A percentile compares a stretch with the other conserved stretches of the same genome.
Evolutionary conservation across 1,140 invertebrate genomes (phyloP).

Genomic region (Popillia japonica): DNA sequence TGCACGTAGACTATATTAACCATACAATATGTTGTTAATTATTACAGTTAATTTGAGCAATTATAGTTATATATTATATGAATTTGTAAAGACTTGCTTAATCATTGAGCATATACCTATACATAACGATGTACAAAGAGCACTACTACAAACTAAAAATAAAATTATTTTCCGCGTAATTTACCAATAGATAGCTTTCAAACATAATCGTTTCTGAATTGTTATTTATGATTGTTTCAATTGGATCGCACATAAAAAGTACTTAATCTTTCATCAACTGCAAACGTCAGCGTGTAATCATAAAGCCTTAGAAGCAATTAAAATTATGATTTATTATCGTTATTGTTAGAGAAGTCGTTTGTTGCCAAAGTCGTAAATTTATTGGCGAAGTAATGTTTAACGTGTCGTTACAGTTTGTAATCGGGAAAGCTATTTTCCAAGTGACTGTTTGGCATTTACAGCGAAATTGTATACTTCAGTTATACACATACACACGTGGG

Average conservation of each 20-base stretch:
- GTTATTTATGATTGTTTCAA: not conserved
- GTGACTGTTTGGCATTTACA: not conserved
- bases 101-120: too few relatives aligned
- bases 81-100: too few relatives aligned
- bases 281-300: conserved; percentile 4
- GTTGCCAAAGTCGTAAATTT: conserved; percentile 12
- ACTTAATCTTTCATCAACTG: conserved; percentile 10
- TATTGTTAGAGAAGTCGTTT: not conserved
- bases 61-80: too few relatives aligned
- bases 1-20: too few relatives aligned
- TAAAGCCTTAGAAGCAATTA: conserved; percentile 1
- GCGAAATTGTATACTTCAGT: not conserved
- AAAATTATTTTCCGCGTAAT: not conserved
- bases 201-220: conserved; percentile 1
- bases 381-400: not conserved
- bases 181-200: not conserved
- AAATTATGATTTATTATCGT: conserved; percentile 5
- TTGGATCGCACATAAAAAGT: not conserved
- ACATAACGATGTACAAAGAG: too few relatives aligned
- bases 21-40: too few relatives aligned
- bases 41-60: too few relatives aligned
- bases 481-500: conserved; percentile 13
- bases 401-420: conserved; percentile 2
- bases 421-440: not conserved
- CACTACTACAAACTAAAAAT: not conserved